Conservation (phyloP, 2,888 invertebrate species). For the Mermis nigrescens region DNA sequence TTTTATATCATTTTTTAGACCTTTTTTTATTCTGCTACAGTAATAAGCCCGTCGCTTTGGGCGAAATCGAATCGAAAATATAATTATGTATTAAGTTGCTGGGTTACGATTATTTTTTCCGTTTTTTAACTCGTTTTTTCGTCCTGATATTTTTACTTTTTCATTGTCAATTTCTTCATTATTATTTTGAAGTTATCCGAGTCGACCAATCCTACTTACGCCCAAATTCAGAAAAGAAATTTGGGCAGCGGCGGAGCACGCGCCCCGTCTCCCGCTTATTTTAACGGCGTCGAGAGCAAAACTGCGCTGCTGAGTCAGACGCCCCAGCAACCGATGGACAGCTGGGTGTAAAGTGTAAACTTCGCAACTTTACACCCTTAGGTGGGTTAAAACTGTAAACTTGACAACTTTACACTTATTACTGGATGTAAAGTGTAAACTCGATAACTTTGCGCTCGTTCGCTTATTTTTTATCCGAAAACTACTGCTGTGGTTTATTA, state of each 20-base stretch:
- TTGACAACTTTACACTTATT: too few relatives aligned
- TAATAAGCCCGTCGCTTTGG: neutral
- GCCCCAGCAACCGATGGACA: neutral
- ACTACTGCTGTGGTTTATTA: too few relatives aligned
- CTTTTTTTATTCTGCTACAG: too few relatives aligned
- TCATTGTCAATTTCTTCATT: neutral
- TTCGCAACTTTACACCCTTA: neutral
- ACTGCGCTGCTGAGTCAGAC: neutral
- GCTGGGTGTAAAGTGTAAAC: neutral
- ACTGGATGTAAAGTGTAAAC: too few relatives aligned
- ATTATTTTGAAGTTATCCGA: neutral
- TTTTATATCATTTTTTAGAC: too few relatives aligned
- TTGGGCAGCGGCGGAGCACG: too few relatives aligned
- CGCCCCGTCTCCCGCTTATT: too few relatives aligned
- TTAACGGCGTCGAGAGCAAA: neutral
- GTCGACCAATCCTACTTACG: conserved; percentile 21
- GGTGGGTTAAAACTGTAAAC: too few relatives aligned
- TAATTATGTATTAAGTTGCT: too few relatives aligned
- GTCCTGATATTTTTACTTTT: neutral
- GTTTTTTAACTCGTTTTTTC: neutral
- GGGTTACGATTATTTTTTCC: neutral
- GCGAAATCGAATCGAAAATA: neutral
- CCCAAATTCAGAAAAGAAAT: conserved; percentile 24
- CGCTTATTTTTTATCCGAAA: too few relatives aligned
- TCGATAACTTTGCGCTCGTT: too few relatives aligned